Evolutionary conservation across 2,113 vertebrate genomes (phyloP), one percentile per base, ranked within the genome.

Genomic region (Mesitornis unicolor): DNA sequence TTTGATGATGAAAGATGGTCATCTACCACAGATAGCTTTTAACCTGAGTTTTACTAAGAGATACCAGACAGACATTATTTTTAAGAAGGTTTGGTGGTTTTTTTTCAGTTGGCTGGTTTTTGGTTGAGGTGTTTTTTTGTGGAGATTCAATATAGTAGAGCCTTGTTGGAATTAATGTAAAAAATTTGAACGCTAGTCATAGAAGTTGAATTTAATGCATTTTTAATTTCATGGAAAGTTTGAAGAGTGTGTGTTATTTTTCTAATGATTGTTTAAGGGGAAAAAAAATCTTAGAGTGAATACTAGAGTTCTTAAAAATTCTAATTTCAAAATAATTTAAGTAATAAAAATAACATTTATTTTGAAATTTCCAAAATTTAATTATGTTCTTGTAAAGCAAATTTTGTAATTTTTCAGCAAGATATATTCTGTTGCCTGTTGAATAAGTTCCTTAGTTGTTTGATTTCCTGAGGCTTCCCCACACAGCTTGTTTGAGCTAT

Each of bases 81-180:
- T 65, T 31, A 36, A 43, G 21, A 17, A 25, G 4, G 1, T 1
- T 12, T 6, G 6, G 21, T 45, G 11, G 7, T 1, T 11, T 31
- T 36, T 35, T 43, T 54, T 14, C 15, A 12, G 12, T 50, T 16
- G 7, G 2, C 29, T 48, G 3, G 2, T 9, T 59, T 29, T 43
- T 43, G 11, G 10, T 65, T 61, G 9, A 11, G 4, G 5, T 10
- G 8, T 51, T 51, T 51, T 51, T 51, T 48, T n/a, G 8, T 35
- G 31, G 31, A 53, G 16, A 24, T 54, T 29, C 68, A 48, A 26
- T 48, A 8, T 59, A 53, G 17, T 36, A 22, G 6, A 36, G 19
- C 0, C n/a, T 33, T 67, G 56, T 67, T n/a, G 2, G 4, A 76
- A 84, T 76, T 19, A 76, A 28, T 24, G 4, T 67, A 31, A 84